Percentiles rank a stretch among this genome's conserved stretches.
Evolutionary conservation across 2,888 invertebrate species (phyloP).

Genomic region (Polia nebulosa): DNA sequence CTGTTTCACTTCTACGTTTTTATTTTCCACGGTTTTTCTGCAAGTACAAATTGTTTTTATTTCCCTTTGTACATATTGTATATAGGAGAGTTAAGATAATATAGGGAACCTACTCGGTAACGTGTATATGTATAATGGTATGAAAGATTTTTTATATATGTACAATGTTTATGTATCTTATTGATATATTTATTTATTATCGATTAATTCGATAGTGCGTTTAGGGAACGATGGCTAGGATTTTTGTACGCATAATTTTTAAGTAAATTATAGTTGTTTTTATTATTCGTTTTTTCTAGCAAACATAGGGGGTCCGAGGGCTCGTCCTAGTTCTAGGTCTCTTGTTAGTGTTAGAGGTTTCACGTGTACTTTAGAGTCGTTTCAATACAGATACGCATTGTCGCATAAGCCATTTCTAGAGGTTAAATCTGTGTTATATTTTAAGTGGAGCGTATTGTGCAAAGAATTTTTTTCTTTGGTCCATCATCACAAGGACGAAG

Average conservation of each 20-base stretch:
- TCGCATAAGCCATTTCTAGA: constrained; percentile 81
- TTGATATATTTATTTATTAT: constrained; percentile 88
- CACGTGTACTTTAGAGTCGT: constrained; percentile 79
- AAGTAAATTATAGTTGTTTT: constrained; percentile 91
- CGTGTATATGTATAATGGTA: constrained; percentile 84
- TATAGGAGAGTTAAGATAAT: constrained; percentile 85
- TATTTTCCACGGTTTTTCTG: constrained; percentile 88
- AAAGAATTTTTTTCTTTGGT: constrained; percentile 60
- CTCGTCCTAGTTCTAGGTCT: constrained; percentile 78
- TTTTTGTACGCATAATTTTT: constrained; percentile 90
- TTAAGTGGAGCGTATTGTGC: constrained; percentile 73
- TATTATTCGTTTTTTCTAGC: constrained; percentile 85
- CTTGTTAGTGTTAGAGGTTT: constrained; percentile 80
- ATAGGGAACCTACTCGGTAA: constrained; percentile 81
- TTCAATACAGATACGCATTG: constrained; percentile 72
- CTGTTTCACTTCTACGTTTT: constrained; percentile 81
- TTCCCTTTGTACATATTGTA: constrained; percentile 91
- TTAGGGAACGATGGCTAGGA: constrained; percentile 82
- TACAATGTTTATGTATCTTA: constrained; percentile 88
- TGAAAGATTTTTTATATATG: constrained; percentile 86
- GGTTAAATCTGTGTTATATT: constrained; percentile 81
- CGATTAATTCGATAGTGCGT: constrained; percentile 81
- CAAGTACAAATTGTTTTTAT: constrained; percentile 92
- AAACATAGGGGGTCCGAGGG: constrained; percentile 76
- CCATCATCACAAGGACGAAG: constrained; percentile 73